These are phyloP conservation scores for Myiopsitta monachus DNA, from an alignment of 2,113 vertebrate species.

Conservation along the genomic window DNA sequence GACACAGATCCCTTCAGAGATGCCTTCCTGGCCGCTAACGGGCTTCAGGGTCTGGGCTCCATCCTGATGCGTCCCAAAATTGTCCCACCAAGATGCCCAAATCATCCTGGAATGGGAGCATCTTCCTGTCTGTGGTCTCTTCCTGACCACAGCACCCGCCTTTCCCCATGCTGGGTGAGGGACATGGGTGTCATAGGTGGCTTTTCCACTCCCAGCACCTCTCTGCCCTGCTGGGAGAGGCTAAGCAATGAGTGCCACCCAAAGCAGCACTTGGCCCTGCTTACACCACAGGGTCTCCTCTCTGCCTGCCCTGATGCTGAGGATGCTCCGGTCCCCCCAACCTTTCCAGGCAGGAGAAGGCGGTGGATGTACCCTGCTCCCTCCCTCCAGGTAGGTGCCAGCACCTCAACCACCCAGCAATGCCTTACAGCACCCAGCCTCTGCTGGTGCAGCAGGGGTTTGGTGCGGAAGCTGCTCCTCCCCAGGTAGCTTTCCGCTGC, in stretches of 20 bases:
- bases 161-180: neutral
- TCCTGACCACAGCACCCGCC: neutral
- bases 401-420: neutral
- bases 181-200: neutral
- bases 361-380: neutral
- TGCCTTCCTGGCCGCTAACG: neutral
- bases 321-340: accelerated
- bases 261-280: neutral
- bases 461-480: neutral
- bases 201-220: neutral
- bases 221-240: neutral
- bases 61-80: neutral
- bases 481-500: neutral
- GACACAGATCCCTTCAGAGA: neutral
- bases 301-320: accelerated
- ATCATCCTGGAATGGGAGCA: accelerated
- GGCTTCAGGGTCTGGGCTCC: neutral
- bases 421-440: accelerated
- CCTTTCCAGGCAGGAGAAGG: neutral
- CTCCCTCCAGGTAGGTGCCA: neutral
- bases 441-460: accelerated
- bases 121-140: neutral
- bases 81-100: neutral
- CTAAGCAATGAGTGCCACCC: accelerated
- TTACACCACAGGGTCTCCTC: neutral